Conservation (phyloP, 1,140 invertebrate species). For the Rhynchophorus ferrugineus region DNA sequence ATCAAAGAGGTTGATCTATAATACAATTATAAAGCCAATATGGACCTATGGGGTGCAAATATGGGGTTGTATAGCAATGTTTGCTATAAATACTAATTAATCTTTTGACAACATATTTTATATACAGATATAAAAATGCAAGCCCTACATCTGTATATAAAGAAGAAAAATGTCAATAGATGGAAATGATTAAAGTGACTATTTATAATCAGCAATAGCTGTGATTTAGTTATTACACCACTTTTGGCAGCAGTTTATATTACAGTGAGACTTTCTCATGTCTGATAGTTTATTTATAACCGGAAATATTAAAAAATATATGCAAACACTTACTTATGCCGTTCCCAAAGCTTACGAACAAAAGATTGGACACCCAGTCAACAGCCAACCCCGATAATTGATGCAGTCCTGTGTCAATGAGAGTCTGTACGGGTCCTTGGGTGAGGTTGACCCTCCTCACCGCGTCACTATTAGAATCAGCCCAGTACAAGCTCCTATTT, state of each 20-base stretch:
- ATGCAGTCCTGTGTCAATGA: conserved; percentile 65
- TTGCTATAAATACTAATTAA: too few species aligned
- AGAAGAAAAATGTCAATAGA: neutral
- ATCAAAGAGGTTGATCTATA: too few species aligned
- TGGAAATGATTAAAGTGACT: neutral
- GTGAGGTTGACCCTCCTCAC: conserved; percentile 63
- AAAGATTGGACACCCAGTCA: conserved; percentile 70
- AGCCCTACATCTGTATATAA: too few species aligned
- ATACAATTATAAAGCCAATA: too few species aligned
- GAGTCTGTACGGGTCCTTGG: conserved; percentile 56
- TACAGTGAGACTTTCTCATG: too few species aligned
- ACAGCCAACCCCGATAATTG: conserved; percentile 53
- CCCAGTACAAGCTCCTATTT: conserved; percentile 68
- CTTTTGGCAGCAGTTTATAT: too few species aligned
- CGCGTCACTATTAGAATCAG: conserved; percentile 65
- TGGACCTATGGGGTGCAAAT: too few species aligned
- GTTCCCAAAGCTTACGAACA: conserved; percentile 58
- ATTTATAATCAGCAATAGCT: neutral
- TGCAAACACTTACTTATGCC: conserved; percentile 43
- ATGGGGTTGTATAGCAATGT: too few species aligned
- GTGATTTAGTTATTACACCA: neutral
- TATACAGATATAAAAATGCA: too few species aligned
- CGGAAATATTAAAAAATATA: too few species aligned
- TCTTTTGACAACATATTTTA: too few species aligned
- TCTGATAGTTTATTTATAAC: too few species aligned